Evolutionary conservation across 2,797 vertebrate genomes (phyloP).

Genomic region (Molossus molossus): DNA sequence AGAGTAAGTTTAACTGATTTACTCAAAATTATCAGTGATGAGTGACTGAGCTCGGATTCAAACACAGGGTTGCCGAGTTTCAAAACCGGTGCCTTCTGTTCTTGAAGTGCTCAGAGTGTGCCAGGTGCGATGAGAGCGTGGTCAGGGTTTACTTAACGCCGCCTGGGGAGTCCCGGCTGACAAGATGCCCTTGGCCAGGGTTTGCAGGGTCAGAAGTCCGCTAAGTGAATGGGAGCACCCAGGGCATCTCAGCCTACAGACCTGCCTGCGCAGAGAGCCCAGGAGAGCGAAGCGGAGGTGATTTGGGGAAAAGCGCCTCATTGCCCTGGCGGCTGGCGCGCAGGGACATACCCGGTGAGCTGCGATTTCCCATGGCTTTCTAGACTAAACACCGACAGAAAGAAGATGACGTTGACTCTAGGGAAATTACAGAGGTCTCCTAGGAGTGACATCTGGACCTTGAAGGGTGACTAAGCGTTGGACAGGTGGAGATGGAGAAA

Average conservation of each 20-base stretch:
- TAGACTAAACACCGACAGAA: background rate
- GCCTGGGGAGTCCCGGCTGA: background rate
- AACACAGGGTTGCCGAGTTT: background rate
- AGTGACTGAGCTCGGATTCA: background rate
- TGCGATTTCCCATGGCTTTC: slow-evolving; percentile 1
- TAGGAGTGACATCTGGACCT: slow-evolving; percentile 1
- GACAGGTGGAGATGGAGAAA: slow-evolving; percentile 41
- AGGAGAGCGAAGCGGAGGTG: background rate
- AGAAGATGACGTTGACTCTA: slow-evolving; percentile 12
- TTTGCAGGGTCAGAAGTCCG: background rate
- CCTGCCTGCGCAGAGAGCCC: background rate
- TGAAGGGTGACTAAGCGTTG: background rate
- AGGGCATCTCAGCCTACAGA: background rate
- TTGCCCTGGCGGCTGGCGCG: background rate
- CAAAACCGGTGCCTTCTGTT: background rate
- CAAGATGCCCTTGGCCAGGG: background rate
- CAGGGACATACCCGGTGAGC: background rate
- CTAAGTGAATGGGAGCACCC: background rate
- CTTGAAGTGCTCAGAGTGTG: background rate
- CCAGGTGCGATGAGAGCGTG: background rate
- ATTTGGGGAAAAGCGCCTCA: background rate
- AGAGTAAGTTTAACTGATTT: background rate
- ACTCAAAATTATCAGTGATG: background rate
- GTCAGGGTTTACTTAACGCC: background rate
- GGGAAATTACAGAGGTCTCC: slow-evolving; percentile 16